Base-by-base conservation (phyloP, 2,113 vertebrate genomes). In the Tonatia bakeri region DNA sequence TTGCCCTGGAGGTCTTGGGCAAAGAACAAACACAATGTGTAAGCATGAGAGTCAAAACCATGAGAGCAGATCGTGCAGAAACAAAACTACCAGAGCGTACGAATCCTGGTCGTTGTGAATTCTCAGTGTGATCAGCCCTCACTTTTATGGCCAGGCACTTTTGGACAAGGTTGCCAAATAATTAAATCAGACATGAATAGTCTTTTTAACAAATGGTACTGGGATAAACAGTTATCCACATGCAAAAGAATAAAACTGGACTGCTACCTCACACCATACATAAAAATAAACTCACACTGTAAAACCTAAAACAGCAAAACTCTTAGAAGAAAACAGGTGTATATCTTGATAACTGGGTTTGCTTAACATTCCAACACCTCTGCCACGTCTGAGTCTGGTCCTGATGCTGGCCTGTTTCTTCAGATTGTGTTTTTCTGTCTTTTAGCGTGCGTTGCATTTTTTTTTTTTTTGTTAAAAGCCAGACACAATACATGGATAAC, bases 391-490 rank as follows among this genome's bases (percentile, higher is more conserved):
- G 33, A 94, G 28, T 56, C 54, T 87, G 61, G 14, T 87, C 85
- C 45, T 82, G 77, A 73, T 86, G n/a, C 13, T 59, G 72, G 4
- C 15, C 22, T 81, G 33, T 40, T 28, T 91, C 76, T 90, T 77
- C 91, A 79, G 73, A 87, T 12, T 38, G 47, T 56, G 24, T 20
- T 85, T 70, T 64, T 91, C 87, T 93, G 76, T 79, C 65, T 81
- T 43, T 93, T 64, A 43, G 4, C 38, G 59, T 38, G 31, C 12
- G 72, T 93, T 45, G 38, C 47, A 76, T 91, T 33, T 84, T 86
- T 87, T 33, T 84, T 86, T 92, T 93, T 83, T 52, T 90, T 67
- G 61, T 90, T 67, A 56, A 73, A 92, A 94, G 16, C 10, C 83
- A 96, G 87, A 65, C 19, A 12, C 43, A 4, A 50, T 52, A 52